Evolutionary conservation across 2,888 invertebrate genomes (phyloP).

Genomic region (Teinopalpus imperialis): DNA sequence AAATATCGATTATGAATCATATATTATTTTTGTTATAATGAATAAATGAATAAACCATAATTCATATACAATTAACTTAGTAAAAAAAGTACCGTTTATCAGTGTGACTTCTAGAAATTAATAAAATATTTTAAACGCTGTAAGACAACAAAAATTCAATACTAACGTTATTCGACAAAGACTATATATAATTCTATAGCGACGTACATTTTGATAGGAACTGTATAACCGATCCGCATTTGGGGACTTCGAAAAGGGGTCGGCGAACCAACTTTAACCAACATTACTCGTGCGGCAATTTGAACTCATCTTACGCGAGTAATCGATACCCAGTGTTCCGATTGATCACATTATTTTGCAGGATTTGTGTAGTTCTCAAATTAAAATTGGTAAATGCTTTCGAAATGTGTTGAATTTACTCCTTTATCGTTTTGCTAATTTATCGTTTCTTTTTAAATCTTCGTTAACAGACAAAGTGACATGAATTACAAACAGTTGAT

Average conservation of each 20-base stretch:
- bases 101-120: no score
- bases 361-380: slow-evolving; percentile 48
- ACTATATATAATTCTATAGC: no score
- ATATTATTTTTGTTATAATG: no score
- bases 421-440: neutral
- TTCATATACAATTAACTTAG: no score
- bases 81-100: no score
- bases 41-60: no score
- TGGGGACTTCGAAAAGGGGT: slow-evolving; percentile 53
- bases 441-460: neutral
- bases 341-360: slow-evolving; percentile 60
- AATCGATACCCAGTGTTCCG: slow-evolving; percentile 47
- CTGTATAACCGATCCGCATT: slow-evolving; percentile 53
- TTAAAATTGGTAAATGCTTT: slow-evolving; percentile 43
- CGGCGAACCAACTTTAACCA: slow-evolving; percentile 66
- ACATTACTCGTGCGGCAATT: slow-evolving; percentile 49
- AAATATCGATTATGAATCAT: no score
- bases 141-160: no score
- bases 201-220: slow-evolving; percentile 57
- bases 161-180: no score
- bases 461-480: no score
- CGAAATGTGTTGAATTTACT: neutral
- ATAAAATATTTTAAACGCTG: no score
- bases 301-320: slow-evolving; percentile 52
- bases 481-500: no score